Percentiles rank a stretch among this genome's conserved stretches.
These are phyloP conservation scores for Amphiura filiformis DNA, from an alignment of 35 echinoderm and acorn worm genomes.

Conservation along the genomic window DNA sequence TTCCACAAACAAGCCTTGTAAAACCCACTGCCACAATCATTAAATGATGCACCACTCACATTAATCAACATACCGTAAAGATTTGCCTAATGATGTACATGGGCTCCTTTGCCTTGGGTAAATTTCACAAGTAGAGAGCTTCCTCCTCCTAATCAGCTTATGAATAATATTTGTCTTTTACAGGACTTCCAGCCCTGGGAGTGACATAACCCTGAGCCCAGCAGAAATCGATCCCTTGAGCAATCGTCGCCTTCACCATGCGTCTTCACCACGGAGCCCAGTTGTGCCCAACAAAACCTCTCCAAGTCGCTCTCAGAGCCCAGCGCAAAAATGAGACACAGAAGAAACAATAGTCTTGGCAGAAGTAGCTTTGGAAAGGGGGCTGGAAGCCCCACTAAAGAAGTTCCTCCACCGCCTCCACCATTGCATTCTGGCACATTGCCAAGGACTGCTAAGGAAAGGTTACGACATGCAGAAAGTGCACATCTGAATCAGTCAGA, in stretches of 20 bases:
- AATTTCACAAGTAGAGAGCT: too few species aligned
- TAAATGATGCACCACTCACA: too few species aligned
- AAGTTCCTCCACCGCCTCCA: conserved; percentile 13
- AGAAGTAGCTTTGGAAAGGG: conserved; percentile 50
- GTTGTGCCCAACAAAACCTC: conserved; percentile 59
- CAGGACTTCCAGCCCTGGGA: conserved; percentile 81
- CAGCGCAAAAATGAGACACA: conserved; percentile 69
- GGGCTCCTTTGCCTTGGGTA: too few species aligned
- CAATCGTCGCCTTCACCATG: conserved; percentile 52
- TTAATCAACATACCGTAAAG: too few species aligned
- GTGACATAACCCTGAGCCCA: conserved; percentile 56
- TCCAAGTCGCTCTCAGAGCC: conserved; percentile 42
- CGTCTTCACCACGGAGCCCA: conserved; percentile 29
- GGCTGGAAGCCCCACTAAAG: conserved; percentile 15
- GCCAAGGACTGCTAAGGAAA: conserved; percentile 18
- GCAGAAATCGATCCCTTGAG: conserved; percentile 47
- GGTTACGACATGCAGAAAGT: conserved; percentile 21
- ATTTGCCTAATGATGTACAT: too few species aligned
- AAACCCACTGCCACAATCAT: too few species aligned
- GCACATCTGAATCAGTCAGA: conserved; percentile 44
- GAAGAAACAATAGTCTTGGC: conserved; percentile 80
- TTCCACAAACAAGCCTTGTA: too few species aligned
- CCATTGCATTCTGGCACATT: conserved; percentile 21
- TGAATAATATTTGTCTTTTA: not conserved
- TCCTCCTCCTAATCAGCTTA: too few species aligned